Evolutionary conservation across 2,888 invertebrate genomes (phyloP), one percentile per base, ranked within the genome.

Genomic region (Cryptocephalus moraei): DNA sequence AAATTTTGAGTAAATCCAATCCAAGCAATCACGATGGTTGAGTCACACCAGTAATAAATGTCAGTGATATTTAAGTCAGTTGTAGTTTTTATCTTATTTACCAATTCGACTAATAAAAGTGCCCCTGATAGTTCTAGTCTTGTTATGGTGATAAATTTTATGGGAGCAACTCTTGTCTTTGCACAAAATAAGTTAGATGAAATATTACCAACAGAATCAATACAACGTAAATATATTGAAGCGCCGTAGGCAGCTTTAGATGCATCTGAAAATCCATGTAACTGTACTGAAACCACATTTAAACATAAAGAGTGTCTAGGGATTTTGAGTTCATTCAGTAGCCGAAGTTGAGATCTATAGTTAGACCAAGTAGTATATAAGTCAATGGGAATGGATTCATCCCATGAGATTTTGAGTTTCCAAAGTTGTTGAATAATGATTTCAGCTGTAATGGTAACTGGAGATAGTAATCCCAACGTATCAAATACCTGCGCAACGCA

Each of bases 371-470:
- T 31, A 11, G 36, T 45, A 33, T 47, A 39, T 33, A 50, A 42
- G n/a, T 49, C 32, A 39, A 11, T 22, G 8, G 52, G 51, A 41
- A 53, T 10, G 8, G 46, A 44, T 43, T 53, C 53, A 47, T 52
- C 45, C 49, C 51, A 52, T 4, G 39, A 45, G 32, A 52, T 4
- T 10, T 49, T 52, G 8, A 44, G 43, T 43, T 34, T 43, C 51
- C 52, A 52, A 31, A 52, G 46, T 43, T 39, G 11, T 43, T 52
- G 52, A 6, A 52, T 9, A 32, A 52, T 45, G 11, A 52, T 36
- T 32, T 52, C 52, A 13, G 51, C 43, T 12, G 10, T 43, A 9
- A 52, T 38, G 11, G 45, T 45, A 2, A 43, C 14, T 8, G 51
- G 50, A 32, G 48, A 10, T 8, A 52, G 32, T 13, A 52, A 39